Evolutionary conservation across 2,888 invertebrate species (phyloP), one percentile per base, ranked within the genome.

Genomic region (Ichneumoninae sp.): DNA sequence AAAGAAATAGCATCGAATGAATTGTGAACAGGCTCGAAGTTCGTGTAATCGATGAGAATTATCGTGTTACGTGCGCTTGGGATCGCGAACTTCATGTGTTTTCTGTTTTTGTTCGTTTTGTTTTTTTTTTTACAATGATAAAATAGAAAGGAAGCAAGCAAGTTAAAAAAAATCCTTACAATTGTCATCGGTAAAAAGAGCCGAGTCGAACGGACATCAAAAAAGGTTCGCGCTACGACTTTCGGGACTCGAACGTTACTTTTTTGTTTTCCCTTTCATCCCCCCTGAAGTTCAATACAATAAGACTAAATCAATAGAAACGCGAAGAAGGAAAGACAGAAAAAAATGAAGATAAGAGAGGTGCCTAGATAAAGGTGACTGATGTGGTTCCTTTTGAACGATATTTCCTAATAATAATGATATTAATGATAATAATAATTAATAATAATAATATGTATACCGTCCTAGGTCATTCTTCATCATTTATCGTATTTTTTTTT

Each of bases 351-450:
- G 30, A 62, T 10, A 30, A 80, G 65, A 75, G 70, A 60, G 74
- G 82, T 84, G 84, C 78, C 70, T 75, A 65, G 78, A 69, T 77
- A 82, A 69, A 65, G 79, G 77, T 72, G 78, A 75, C 78, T 81
- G 79, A 84, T 66, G 77, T 83, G 83, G 74, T 80, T 83, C 72
- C 80, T 81, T 70, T 40, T 75, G 78, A 81, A 78, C 57, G 70
- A 84, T 81, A 81, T 78, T 85, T 82, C 84, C 75, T 87, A 87
- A 84, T 80, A 83, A 82, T 74, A 84, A 83, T 87, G 70, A 86
- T 85, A 83, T 83, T 82, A 86, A 57, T 79, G 77, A 76, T 84
- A 84, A 71, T 86, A 68, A 80, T 84, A 74, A 60, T 79, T 81
- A 79, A 83, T 85, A 65, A 80, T 85, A 80, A 85, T 84, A 86